phyloP scores from a whole-genome alignment of 2,888 invertebrate species.

The Lasioglossum calceatum region DNA sequence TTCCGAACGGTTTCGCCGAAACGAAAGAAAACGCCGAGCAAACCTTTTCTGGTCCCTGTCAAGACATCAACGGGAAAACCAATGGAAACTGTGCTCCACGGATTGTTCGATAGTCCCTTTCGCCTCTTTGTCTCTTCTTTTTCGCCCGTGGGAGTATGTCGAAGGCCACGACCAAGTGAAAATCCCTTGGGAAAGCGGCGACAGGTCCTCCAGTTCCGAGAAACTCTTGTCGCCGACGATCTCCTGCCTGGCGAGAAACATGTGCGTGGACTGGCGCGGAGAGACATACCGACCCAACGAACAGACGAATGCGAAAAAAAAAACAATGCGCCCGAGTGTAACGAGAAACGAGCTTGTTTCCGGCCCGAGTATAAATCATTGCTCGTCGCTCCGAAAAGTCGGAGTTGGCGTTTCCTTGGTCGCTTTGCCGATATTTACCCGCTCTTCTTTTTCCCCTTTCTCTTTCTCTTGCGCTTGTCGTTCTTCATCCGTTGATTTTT shows the following conservation, averaged over 20 bases:
- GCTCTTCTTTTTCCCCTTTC: neutral
- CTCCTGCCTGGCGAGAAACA: neutral
- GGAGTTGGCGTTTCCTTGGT: neutral
- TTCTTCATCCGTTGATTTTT: neutral
- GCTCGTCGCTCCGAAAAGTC: neutral
- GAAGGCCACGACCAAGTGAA: constrained; percentile 5
- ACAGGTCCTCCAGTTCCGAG: constrained; percentile 29
- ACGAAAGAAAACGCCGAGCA: neutral
- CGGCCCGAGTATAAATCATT: constrained; percentile 11
- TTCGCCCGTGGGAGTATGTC: neutral
- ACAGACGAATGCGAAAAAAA: constrained; percentile 13
- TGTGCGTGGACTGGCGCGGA: constrained; percentile 2
- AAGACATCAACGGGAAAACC: neutral
- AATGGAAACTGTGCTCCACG: neutral
- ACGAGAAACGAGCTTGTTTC: constrained; percentile 25
- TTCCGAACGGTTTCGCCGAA: neutral
- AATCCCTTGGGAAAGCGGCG: constrained; percentile 24
- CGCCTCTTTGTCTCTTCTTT: neutral
- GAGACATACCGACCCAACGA: neutral
- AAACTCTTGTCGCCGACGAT: constrained; percentile 15
- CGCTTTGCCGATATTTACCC: neutral
- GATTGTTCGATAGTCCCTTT: neutral
- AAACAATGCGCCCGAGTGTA: constrained; percentile 11
- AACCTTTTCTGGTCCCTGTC: neutral
- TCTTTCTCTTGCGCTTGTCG: neutral